phyloP scores from a whole-genome alignment of 1,140 invertebrate species.

The Dermatophagoides farinae region DNA sequence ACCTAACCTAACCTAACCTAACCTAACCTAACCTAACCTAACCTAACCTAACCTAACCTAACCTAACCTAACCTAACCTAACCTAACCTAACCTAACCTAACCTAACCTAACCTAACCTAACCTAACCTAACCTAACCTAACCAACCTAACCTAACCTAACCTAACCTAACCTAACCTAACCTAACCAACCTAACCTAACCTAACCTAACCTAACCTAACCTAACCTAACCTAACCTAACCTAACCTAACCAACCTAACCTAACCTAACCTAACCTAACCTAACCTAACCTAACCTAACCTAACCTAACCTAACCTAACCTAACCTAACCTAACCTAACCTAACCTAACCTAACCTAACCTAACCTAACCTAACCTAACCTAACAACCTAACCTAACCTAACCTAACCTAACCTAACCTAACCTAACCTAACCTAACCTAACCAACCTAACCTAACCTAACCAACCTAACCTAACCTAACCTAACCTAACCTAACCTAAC shows the following conservation, averaged over 20 bases:
- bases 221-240: constrained; percentile 23
- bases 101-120: constrained; percentile 24
- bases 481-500: constrained; percentile 22
- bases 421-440: constrained; percentile 16
- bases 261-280: constrained; percentile 7
- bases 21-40: constrained; percentile 21
- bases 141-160: constrained; percentile 22
- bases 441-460: constrained; percentile 17
- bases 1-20: constrained; percentile 21
- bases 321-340: constrained; percentile 21
- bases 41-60: constrained; percentile 21
- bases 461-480: constrained; percentile 15
- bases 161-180: constrained; percentile 18
- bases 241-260: constrained; percentile 24
- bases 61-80: constrained; percentile 22
- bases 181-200: constrained; percentile 19
- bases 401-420: constrained; percentile 14
- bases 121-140: constrained; percentile 22
- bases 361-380: constrained; percentile 15
- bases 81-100: constrained; percentile 23
- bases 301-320: constrained; percentile 22
- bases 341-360: constrained; percentile 18
- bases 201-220: constrained; percentile 21
- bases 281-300: constrained; percentile 16
- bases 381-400: too few relatives aligned